Percentiles rank a stretch among this genome's conserved stretches.
Evolutionary conservation across 2,113 vertebrate genomes (phyloP).

Genomic region (Thunnus thynnus): DNA sequence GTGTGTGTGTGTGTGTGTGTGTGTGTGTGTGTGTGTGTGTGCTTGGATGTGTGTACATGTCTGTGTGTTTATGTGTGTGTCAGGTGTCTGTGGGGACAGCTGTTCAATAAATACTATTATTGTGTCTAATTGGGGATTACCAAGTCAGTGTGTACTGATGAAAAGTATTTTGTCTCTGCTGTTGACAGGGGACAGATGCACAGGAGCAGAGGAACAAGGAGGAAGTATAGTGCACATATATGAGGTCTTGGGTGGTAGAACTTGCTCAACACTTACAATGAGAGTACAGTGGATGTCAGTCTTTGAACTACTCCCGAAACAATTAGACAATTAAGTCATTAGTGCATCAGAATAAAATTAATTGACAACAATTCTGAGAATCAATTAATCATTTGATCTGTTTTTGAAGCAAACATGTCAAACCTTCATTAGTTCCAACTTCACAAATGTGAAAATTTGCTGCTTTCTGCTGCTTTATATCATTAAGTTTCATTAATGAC

Average conservation of each 20-base stretch:
- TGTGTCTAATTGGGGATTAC: slow-evolving; percentile 77
- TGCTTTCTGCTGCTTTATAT: too few relatives aligned
- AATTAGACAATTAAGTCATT: neutral
- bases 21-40: neutral
- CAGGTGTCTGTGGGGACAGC: slow-evolving; percentile 74
- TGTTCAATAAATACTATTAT: slow-evolving; percentile 78
- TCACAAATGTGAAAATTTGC: too few relatives aligned
- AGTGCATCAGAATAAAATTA: neutral
- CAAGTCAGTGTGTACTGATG: slow-evolving; percentile 42
- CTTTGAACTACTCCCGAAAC: neutral
- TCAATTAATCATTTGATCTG: neutral
- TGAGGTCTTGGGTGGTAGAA: neutral
- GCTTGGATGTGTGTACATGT: neutral
- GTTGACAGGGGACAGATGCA: slow-evolving; percentile 38
- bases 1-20: neutral
- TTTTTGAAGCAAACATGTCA: too few relatives aligned
- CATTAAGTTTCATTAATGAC: too few relatives aligned
- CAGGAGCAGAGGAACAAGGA: neutral
- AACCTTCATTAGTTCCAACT: too few relatives aligned
- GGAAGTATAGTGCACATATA: neutral
- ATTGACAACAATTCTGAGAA: neutral
- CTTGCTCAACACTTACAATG: too few relatives aligned
- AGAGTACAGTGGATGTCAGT: neutral
- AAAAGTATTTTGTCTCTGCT: slow-evolving; percentile 46
- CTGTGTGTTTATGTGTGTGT: slow-evolving; percentile 36